Conservation (phyloP, 2,888 invertebrate species). For the Scaptomyza caliginosa region DNA sequence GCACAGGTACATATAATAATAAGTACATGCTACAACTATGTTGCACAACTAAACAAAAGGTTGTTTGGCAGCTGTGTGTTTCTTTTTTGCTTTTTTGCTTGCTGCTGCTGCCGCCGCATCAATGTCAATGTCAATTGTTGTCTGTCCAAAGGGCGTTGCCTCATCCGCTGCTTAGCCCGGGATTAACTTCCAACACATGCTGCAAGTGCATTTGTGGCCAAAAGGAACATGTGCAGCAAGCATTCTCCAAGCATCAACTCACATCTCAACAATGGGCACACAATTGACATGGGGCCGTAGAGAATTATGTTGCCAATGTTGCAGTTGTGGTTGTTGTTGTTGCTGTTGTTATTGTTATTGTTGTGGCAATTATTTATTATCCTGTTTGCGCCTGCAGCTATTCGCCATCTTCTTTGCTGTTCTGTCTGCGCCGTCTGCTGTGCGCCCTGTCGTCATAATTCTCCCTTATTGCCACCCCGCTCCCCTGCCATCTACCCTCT, state of each 20-base stretch:
- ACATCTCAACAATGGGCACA: constrained; percentile 19
- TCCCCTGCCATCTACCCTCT: neutral
- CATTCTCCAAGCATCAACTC: constrained; percentile 4
- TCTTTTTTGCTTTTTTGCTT: neutral
- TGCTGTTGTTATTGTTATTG: constrained; percentile 5
- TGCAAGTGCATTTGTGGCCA: constrained; percentile 53
- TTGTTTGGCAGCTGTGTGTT: constrained; percentile 27
- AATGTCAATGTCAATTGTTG: constrained; percentile 67
- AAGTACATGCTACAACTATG: neutral
- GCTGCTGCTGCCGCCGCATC: constrained; percentile 38
- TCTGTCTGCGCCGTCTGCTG: constrained; percentile 39
- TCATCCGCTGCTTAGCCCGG: constrained; percentile 64
- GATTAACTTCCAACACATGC: constrained; percentile 73
- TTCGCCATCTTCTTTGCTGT: constrained; percentile 50
- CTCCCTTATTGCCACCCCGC: constrained; percentile 4
- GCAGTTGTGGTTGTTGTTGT: neutral
- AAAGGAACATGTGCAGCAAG: constrained; percentile 47
- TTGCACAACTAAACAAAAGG: neutral
- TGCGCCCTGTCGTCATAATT: constrained; percentile 56
- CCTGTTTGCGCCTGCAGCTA: constrained; percentile 65
- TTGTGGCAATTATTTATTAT: constrained; percentile 74
- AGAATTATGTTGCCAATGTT: constrained; percentile 68
- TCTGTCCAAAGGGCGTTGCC: constrained; percentile 67
- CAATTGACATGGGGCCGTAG: constrained; percentile 58
- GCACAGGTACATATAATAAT: constrained; percentile 31